Conservation (phyloP, 2,113 vertebrate genomes). For the Leuciscus idus region DNA sequence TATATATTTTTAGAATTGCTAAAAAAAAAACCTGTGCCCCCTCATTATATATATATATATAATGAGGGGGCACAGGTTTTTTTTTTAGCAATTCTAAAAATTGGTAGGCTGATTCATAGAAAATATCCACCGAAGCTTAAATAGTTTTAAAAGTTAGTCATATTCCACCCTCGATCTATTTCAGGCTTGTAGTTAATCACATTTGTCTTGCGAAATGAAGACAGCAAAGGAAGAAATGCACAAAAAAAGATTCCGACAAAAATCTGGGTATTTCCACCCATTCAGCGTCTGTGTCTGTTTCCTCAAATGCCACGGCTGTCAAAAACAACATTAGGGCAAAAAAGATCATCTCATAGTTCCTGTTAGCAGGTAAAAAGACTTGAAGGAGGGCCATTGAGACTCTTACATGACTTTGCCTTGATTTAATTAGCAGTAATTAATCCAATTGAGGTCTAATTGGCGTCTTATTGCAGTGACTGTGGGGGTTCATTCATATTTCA, state of each 20-base stretch:
- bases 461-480: slow-evolving; percentile 49
- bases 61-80: not conserved
- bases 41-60: too few species aligned
- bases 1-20: too few species aligned
- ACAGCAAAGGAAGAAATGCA: slow-evolving; percentile 24
- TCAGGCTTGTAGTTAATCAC: slow-evolving; percentile 11
- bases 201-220: slow-evolving; percentile 28
- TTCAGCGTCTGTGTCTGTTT: slow-evolving; percentile 25
- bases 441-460: slow-evolving; percentile 57
- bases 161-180: slow-evolving; percentile 14
- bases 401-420: not conserved
- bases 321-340: slow-evolving; percentile 5
- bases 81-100: slow-evolving; percentile 20
- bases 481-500: slow-evolving; percentile 73
- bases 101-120: not conserved
- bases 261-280: slow-evolving; percentile 41
- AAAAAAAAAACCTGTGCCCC: too few species aligned
- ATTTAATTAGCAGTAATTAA: slow-evolving; percentile 66
- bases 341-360: not conserved
- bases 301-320: slow-evolving; percentile 34
- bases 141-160: slow-evolving; percentile 23
- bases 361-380: slow-evolving; percentile 13
- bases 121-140: slow-evolving; percentile 21
- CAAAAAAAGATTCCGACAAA: slow-evolving; percentile 30
- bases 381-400: not conserved